Conservation (phyloP, 2,797 vertebrate species). For the Sardinella longiceps region DNA sequence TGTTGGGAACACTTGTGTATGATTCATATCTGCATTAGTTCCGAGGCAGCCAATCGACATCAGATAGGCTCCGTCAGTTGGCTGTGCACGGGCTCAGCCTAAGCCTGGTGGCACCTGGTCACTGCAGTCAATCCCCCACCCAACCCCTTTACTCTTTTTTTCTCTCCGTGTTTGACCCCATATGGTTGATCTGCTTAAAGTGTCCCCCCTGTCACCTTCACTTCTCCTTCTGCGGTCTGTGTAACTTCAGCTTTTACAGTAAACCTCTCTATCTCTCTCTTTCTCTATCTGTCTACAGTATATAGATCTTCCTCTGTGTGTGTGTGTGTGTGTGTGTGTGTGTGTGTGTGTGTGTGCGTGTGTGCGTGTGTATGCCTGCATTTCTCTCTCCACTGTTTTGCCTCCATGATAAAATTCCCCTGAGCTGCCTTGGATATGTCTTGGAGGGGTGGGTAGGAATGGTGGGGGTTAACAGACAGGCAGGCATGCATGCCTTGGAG, state of each 20-base stretch:
- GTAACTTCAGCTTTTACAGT: not conserved
- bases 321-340: not conserved
- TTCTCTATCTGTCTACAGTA: not conserved
- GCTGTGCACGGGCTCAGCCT: not conserved
- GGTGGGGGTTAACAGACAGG: not conserved
- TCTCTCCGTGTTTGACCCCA: not conserved
- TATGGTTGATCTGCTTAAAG: conserved; percentile 11
- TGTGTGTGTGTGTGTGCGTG: not conserved
- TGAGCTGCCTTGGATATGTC: not conserved
- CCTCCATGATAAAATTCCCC: not conserved
- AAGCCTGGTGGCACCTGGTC: not conserved
- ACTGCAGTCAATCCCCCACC: not conserved
- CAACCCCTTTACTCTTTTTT: not conserved
- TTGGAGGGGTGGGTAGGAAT: not conserved
- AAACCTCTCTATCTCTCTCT: not conserved
- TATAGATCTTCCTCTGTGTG: not conserved
- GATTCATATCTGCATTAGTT: no score
- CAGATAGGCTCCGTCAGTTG: not conserved
- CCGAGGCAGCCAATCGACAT: no score
- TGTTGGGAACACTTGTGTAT: not conserved
- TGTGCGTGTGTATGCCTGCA: not conserved
- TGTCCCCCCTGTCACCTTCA: not conserved
- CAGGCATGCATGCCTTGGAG: not conserved
- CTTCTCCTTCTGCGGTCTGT: not conserved
- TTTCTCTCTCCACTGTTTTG: not conserved